Percentiles rank a stretch among this genome's conserved stretches.
Evolutionary conservation across 2,113 vertebrate genomes (phyloP).

Genomic region (Sinocyclocheilus grahami): DNA sequence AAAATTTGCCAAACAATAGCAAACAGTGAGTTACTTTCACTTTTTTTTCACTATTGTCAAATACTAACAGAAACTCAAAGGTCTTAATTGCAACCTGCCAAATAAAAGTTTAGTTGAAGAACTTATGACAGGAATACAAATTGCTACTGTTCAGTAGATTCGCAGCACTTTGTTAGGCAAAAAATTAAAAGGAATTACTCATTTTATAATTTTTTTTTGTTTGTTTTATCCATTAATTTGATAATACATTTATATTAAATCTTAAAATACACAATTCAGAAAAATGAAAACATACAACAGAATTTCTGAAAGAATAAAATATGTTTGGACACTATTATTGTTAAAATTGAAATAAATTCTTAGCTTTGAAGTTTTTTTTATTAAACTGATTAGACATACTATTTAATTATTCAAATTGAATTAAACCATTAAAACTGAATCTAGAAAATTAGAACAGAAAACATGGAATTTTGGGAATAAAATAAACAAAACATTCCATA

Average conservation of each 20-base stretch:
- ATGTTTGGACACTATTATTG: neutral
- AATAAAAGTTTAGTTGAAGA: neutral
- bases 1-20: neutral
- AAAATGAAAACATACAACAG: neutral
- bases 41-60: neutral
- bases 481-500: neutral
- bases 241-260: neutral
- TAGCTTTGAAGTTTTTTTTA: too few relatives aligned
- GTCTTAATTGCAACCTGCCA: too few relatives aligned
- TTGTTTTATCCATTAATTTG: neutral
- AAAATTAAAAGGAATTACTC: neutral
- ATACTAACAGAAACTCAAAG: neutral
- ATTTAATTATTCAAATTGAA: neutral
- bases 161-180: neutral
- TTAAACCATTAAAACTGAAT: neutral
- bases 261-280: neutral
- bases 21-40: too few relatives aligned
- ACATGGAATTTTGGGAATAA: neutral
- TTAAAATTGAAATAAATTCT: too few relatives aligned
- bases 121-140: neutral
- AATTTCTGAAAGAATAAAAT: neutral
- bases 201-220: too few relatives aligned
- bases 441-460: neutral
- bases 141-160: neutral
- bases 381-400: neutral